Percentiles rank a stretch among this genome's conserved stretches.
phyloP scores from a whole-genome alignment of 2,113 vertebrate species.

The Pelodiscus sinensis region DNA sequence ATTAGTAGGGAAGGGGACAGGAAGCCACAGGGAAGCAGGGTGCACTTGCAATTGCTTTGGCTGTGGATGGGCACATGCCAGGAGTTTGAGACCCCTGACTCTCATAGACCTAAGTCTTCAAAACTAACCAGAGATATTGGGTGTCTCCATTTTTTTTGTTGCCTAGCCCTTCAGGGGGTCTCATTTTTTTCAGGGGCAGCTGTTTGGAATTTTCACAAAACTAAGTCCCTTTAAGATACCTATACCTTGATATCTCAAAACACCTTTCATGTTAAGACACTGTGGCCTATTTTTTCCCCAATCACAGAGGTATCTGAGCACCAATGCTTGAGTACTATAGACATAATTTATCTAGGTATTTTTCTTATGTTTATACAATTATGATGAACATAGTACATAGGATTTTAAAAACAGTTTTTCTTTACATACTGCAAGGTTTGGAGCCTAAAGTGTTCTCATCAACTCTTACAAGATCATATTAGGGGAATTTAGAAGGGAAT shows the following conservation, averaged over 20 bases:
- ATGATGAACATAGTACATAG: neutral
- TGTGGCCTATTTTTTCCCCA: neutral
- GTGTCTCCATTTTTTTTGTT: neutral
- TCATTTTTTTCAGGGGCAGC: neutral
- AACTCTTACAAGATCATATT: neutral
- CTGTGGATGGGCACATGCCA: no score
- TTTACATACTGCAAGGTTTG: neutral
- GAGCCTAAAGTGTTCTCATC: neutral
- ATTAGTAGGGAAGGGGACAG: no score
- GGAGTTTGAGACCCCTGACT: no score
- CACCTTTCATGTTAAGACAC: neutral
- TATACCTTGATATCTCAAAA: neutral
- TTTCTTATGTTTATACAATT: neutral
- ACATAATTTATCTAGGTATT: neutral
- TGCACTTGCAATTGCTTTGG: no score
- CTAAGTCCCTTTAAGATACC: neutral
- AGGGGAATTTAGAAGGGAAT: neutral
- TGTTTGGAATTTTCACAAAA: neutral
- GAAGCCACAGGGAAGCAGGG: no score
- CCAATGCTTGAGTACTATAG: neutral
- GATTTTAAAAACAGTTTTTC: neutral
- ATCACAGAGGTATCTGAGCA: neutral
- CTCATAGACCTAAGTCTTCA: neutral
- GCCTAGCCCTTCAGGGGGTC: neutral
- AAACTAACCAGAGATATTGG: neutral